Evolutionary conservation across 2,888 invertebrate genomes (phyloP).

Genomic region (Miltochrista miniata): DNA sequence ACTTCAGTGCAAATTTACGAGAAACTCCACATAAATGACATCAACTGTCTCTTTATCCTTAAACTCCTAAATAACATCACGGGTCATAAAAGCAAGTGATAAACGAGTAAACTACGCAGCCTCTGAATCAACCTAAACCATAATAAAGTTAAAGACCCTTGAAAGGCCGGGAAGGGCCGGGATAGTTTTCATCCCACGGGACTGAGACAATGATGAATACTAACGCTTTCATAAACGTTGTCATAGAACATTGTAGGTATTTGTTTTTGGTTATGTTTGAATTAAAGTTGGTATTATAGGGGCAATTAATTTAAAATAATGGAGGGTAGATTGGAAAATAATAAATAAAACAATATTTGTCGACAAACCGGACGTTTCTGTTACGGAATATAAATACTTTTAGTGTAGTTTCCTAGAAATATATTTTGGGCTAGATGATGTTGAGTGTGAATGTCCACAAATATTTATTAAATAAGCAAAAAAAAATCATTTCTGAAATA

Average conservation of each 20-base stretch:
- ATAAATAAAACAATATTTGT: no score
- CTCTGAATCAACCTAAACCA: constrained; percentile 10
- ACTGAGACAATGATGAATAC: constrained; percentile 10
- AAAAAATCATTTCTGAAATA: no score
- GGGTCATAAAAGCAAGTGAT: constrained; percentile 8
- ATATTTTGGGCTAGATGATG: no score
- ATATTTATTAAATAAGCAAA: no score
- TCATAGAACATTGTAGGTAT: not conserved
- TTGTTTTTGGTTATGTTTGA: not conserved
- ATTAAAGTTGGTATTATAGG: not conserved
- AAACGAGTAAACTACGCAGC: constrained; percentile 9
- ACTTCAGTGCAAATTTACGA: constrained; percentile 3
- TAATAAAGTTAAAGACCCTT: constrained; percentile 8
- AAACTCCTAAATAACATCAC: constrained; percentile 5
- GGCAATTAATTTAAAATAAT: not conserved
- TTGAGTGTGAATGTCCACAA: no score
- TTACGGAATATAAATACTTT: no score
- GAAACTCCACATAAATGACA: constrained; percentile 2
- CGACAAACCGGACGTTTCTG: no score
- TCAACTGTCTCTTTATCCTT: constrained; percentile 3
- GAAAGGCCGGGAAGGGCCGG: constrained; percentile 8
- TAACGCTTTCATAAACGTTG: constrained; percentile 8
- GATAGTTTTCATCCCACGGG: constrained; percentile 15
- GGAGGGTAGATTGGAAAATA: not conserved
- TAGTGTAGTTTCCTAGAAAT: no score